These are phyloP conservation scores for Sciaenops ocellatus DNA, from an alignment of 2,797 vertebrate genomes.

Conservation along the genomic window DNA sequence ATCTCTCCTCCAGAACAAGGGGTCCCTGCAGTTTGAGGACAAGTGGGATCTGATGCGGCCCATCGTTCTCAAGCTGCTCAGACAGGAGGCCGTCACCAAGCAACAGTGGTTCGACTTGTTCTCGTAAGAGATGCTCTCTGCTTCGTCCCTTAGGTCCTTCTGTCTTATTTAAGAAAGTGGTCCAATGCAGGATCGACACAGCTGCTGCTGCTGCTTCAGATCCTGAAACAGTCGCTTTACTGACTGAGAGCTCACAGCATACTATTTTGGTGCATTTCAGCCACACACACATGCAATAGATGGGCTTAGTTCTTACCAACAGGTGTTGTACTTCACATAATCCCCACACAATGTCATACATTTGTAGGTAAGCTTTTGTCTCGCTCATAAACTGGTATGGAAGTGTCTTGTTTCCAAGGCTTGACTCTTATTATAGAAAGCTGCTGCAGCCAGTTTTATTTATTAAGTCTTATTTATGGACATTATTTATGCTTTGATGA, in stretches of 20 bases:
- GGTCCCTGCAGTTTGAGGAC: slow-evolving; percentile 98
- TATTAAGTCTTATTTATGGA: too few relatives aligned
- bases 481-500: not conserved
- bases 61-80: slow-evolving; percentile 97
- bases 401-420: not conserved
- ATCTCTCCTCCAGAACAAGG: slow-evolving; percentile 91
- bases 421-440: not conserved
- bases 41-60: slow-evolving; percentile 99
- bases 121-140: slow-evolving; percentile 89
- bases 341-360: not conserved
- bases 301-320: not conserved
- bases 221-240: slow-evolving; percentile 17
- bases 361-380: slow-evolving; percentile 4
- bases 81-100: slow-evolving; percentile 97
- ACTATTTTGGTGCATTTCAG: slow-evolving; percentile 31
- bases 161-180: not conserved
- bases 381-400: not conserved
- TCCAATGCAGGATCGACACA: not conserved
- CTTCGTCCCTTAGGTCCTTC: not conserved
- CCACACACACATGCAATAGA: not conserved
- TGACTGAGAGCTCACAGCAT: not conserved
- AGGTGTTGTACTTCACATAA: slow-evolving; percentile 20
- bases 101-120: slow-evolving; percentile 99
- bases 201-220: not conserved
- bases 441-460: not conserved